These are phyloP conservation scores for Alligator mississippiensis DNA, from an alignment of 2,113 vertebrate genomes.

Conservation along the genomic window DNA sequence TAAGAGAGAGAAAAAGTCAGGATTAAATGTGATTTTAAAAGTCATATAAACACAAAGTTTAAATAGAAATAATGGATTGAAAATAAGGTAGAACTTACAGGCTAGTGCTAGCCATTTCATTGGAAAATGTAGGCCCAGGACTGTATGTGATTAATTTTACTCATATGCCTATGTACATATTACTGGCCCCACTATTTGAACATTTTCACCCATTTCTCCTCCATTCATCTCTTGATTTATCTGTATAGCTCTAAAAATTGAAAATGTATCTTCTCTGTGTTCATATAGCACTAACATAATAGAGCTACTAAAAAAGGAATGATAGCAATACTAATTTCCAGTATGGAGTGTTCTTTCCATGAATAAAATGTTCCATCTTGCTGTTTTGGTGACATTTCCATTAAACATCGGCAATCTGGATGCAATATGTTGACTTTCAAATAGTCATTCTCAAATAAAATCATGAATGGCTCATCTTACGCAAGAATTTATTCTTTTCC, in stretches of 20 bases:
- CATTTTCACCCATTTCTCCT: not conserved
- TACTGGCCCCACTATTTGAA: not conserved
- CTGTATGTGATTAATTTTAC: not conserved
- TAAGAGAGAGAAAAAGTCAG: not conserved
- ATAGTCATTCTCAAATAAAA: slow-evolving; percentile 27
- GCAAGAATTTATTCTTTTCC: not conserved
- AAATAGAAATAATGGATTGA: not conserved
- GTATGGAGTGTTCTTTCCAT: not conserved
- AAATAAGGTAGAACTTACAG: not conserved
- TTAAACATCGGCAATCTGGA: not conserved
- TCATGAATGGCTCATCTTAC: not conserved
- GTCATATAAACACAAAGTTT: not conserved
- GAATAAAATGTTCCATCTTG: slow-evolving; percentile 19
- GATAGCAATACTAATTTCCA: not conserved
- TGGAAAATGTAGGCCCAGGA: too few species aligned
- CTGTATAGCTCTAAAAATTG: not conserved
- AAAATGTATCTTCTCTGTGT: not conserved
- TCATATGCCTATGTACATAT: slow-evolving; percentile 5
- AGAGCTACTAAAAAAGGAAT: not conserved
- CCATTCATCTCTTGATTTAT: not conserved
- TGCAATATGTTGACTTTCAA: slow-evolving; percentile 17
- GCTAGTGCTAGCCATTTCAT: too few species aligned
- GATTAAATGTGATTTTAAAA: not conserved
- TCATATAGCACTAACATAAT: not conserved
- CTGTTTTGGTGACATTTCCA: not conserved